A percentile compares a stretch with the other conserved stretches of the same genome.
Conservation (phyloP, 2,797 vertebrate genomes). For the Prionace glauca region DNA sequence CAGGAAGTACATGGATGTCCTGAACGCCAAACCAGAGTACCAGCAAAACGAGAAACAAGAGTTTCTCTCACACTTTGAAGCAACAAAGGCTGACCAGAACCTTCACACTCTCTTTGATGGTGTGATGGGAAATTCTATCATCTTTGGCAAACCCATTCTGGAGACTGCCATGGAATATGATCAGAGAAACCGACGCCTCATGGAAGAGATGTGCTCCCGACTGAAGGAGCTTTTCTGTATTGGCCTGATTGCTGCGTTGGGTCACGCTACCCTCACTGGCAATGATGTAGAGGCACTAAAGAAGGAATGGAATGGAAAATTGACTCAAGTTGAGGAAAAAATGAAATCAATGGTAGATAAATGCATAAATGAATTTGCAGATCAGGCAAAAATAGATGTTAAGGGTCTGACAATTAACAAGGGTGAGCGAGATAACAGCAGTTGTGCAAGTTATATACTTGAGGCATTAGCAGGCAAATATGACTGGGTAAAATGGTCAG, state of each 20-base stretch:
- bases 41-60: conserved; percentile 61
- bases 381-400: conserved; percentile 56
- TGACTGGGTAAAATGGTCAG: conserved; percentile 68
- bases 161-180: too few species aligned
- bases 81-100: conserved; percentile 60
- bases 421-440: conserved; percentile 49
- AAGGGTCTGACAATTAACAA: conserved; percentile 55
- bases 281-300: conserved; percentile 59
- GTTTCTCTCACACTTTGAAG: conserved; percentile 62
- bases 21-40: conserved; percentile 61
- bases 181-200: too few species aligned
- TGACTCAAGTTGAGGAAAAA: conserved; percentile 57
- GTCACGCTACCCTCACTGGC: conserved; percentile 57
- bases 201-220: too few species aligned
- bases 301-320: conserved; percentile 57
- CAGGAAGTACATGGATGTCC: conserved; percentile 71
- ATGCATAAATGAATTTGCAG: conserved; percentile 61
- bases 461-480: conserved; percentile 59
- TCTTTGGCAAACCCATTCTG: conserved; percentile 57
- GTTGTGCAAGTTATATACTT: conserved; percentile 55
- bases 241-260: conserved; percentile 63
- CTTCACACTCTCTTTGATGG: conserved; percentile 57
- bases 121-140: conserved; percentile 56
- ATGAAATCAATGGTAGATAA: conserved; percentile 59
- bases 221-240: conserved; percentile 67